Base-by-base conservation (phyloP, 2,797 vertebrate species). In the Sebastes steindachneri region DNA sequence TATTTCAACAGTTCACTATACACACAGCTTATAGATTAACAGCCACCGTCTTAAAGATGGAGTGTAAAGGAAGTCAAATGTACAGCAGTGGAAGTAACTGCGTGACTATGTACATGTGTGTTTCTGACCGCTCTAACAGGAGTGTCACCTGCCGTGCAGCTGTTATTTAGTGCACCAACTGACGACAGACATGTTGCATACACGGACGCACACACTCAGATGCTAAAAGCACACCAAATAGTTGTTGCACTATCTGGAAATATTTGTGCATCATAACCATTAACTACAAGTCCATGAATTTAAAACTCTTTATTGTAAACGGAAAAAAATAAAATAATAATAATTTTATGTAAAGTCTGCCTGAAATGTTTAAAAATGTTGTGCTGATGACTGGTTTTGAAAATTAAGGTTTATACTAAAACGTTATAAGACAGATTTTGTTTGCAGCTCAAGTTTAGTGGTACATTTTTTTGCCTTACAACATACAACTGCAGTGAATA, bases 21-120 rank as follows among this genome's bases (percentile, higher is more conserved):
- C 86, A 86, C 80, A 63, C 81, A 28, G 75, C 9, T 86, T 60
- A 68, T 55, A 79, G 86, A 86, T 88, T 84, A 84, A 82, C 37
- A 84, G 68, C 75, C 79, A 21, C 54, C 55, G 6, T 82, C 75
- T 84, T 68, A 53, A 82, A 86, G 60, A 54, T 37, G 69, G 51
- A 78, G 70, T 57, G 55, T 59, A 63, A 65, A 76, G 57, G 31
- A 82, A 89, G 79, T 75, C 60, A 75, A 35, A 66, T 75, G 72
- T 65, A 53, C 11, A 73, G 74, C 33, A 45, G 53, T 9, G 58
- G 64, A 80, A 48, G 53, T 53, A 54, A 9, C 12, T 45, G 41
- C 23, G 62, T 64, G 29, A 6, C 62, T 21, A 1, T 33, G 68
- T 68, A 29, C 41, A 48, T 33, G 14, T 53, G 31, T 31, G 67